Evolutionary conservation across 1,140 invertebrate species (phyloP).

Genomic region (Calliphora vicina): DNA sequence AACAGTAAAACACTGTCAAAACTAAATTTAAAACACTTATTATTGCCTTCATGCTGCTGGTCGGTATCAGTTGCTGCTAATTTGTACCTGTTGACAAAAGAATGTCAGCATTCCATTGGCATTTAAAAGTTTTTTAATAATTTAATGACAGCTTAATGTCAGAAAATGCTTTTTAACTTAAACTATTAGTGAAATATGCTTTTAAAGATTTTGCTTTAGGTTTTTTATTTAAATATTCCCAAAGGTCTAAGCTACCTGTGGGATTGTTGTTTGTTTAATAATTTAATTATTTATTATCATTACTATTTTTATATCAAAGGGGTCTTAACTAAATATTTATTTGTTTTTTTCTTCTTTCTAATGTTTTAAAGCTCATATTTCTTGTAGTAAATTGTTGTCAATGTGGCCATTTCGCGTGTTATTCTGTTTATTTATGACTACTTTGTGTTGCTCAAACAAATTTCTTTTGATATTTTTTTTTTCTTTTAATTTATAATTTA

Average conservation of each 20-base stretch:
- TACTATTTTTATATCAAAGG: not conserved
- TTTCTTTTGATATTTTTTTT: not conserved
- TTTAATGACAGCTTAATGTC: conserved; percentile 21
- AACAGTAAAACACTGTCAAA: too few relatives aligned
- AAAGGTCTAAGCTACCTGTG: not conserved
- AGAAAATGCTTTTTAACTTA: not conserved
- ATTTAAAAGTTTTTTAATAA: conserved; percentile 8
- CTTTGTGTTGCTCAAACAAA: not conserved
- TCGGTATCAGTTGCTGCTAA: conserved; percentile 19
- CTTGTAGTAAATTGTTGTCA: not conserved
- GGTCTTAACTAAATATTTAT: not conserved
- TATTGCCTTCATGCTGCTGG: too few relatives aligned
- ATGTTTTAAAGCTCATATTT: not conserved
- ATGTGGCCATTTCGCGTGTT: not conserved
- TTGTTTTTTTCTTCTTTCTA: not conserved
- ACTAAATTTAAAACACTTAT: too few relatives aligned
- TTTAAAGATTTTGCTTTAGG: not conserved
- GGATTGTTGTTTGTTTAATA: not conserved
- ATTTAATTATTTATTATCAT: not conserved
- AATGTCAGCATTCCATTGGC: not conserved
- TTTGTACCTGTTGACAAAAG: conserved; percentile 27
- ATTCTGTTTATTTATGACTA: not conserved
- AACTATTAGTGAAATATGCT: not conserved
- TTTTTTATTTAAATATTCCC: not conserved
- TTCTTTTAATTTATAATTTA: conserved; percentile 22